A percentile compares a stretch with the other conserved stretches of the same genome.
These are phyloP conservation scores for Idaea biselata DNA, from an alignment of 2,888 invertebrate species.

Conservation along the genomic window DNA sequence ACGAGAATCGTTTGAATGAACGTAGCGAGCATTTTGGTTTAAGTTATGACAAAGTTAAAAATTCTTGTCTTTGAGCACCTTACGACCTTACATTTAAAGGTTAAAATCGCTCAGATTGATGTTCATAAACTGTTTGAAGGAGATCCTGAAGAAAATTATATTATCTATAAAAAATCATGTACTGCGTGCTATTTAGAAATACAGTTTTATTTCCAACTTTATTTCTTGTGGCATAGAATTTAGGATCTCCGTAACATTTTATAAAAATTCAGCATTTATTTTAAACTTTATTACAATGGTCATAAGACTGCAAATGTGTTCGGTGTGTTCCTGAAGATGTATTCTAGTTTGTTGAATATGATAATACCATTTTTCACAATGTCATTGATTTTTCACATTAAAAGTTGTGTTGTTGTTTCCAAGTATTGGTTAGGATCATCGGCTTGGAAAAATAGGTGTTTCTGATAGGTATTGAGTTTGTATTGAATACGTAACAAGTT, in stretches of 20 bases:
- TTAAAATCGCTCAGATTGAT: neutral
- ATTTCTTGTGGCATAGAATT: neutral
- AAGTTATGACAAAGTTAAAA: neutral
- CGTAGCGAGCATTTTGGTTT: neutral
- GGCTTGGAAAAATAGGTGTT: constrained; percentile 32
- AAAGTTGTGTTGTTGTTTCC: constrained; percentile 61
- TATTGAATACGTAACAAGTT: no score
- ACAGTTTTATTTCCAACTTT: constrained; percentile 5
- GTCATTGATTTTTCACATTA: constrained; percentile 62
- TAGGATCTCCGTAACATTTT: neutral
- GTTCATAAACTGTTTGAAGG: neutral
- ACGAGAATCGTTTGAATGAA: constrained; percentile 10
- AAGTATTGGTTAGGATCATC: constrained; percentile 30
- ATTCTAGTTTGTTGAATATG: constrained; percentile 43
- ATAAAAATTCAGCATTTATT: no score
- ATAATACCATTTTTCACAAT: constrained; percentile 77
- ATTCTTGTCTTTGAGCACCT: neutral
- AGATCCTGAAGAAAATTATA: neutral
- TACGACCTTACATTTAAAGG: neutral
- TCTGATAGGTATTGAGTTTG: neutral
- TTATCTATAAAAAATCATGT: neutral
- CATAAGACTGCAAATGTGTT: neutral
- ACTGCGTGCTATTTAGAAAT: neutral
- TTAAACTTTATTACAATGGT: no score
- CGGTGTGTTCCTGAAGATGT: neutral